These are phyloP conservation scores for Paralvinella palmiformis DNA, from an alignment of 1,140 invertebrate genomes.

Conservation along the genomic window DNA sequence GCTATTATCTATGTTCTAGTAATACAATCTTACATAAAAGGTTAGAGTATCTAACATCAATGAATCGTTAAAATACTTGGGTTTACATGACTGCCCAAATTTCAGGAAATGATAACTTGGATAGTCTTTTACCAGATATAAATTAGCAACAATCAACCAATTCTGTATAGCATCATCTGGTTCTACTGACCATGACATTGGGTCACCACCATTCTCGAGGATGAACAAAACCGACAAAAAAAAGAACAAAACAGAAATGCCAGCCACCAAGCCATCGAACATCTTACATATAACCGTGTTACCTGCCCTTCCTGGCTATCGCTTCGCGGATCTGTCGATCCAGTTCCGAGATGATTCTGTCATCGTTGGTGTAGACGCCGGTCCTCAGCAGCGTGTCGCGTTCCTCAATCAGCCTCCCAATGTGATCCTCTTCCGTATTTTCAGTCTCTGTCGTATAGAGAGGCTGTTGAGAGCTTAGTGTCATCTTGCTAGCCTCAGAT, in stretches of 20 bases:
- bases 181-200: not conserved
- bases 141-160: not conserved
- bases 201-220: not conserved
- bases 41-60: too few relatives aligned
- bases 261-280: too few relatives aligned
- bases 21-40: too few relatives aligned
- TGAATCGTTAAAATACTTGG: too few relatives aligned
- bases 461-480: not conserved
- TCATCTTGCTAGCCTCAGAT: not conserved
- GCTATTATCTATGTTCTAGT: too few relatives aligned
- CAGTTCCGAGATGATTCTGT: conserved; percentile 49
- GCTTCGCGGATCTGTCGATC: conserved; percentile 47
- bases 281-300: not conserved
- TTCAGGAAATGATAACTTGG: not conserved
- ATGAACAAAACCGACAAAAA: not conserved
- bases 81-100: too few relatives aligned
- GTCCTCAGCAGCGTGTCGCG: conserved; percentile 49
- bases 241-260: not conserved
- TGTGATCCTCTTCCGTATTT: conserved; percentile 38
- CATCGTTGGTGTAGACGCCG: conserved; percentile 49
- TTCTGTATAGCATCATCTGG: not conserved
- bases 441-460: not conserved
- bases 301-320: conserved; percentile 2
- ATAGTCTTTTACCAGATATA: not conserved
- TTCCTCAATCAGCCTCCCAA: conserved; percentile 49